A percentile compares a stretch with the other conserved stretches of the same genome.
Conservation (phyloP, 2,113 vertebrate species). For the Maccullochella peelii region DNA sequence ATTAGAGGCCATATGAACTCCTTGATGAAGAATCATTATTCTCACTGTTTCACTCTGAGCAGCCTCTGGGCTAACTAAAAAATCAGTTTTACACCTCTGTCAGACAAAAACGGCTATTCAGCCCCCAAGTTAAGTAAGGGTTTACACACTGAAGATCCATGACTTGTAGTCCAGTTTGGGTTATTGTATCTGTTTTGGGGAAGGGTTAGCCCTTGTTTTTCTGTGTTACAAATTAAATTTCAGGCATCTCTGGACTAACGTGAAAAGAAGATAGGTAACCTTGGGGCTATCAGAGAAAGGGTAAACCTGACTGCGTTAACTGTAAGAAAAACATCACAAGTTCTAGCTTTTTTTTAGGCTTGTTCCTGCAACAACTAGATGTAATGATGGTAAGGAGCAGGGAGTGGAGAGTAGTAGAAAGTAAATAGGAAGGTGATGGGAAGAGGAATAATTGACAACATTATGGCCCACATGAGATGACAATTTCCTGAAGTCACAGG, state of each 20-base stretch:
- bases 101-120: background rate
- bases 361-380: background rate
- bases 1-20: conserved; percentile 30
- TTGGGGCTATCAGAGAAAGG: background rate
- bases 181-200: background rate
- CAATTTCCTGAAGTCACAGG: background rate
- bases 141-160: background rate
- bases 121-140: background rate
- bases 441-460: background rate
- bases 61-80: conserved; percentile 9
- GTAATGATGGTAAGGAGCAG: background rate
- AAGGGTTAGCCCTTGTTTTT: background rate
- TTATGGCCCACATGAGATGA: background rate
- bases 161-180: background rate
- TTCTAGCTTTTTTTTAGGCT: background rate
- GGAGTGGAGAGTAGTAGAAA: background rate
- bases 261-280: background rate
- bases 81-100: background rate
- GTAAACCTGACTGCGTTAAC: background rate
- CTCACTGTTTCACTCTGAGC: background rate
- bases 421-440: background rate
- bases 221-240: background rate
- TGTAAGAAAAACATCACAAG: background rate
- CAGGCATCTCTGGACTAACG: background rate
- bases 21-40: conserved; percentile 28